Percentiles rank a stretch among this genome's conserved stretches.
Evolutionary conservation across 2,888 invertebrate species (phyloP).

Genomic region (Drosophila neotestacea): DNA sequence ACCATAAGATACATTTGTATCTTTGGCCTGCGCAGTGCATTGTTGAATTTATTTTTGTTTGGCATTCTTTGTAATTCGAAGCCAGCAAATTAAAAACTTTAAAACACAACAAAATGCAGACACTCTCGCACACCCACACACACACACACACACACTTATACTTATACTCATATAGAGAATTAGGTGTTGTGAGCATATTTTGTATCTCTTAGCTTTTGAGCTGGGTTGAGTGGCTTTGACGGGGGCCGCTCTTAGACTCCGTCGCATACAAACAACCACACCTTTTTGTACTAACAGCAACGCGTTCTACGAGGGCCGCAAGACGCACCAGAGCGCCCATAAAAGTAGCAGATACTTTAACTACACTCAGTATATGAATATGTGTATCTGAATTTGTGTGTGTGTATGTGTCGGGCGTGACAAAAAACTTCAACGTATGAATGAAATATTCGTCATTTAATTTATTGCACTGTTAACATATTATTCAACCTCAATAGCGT

Average conservation of each 20-base stretch:
- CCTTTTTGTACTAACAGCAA: conserved; percentile 59
- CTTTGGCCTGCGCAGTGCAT: conserved; percentile 17
- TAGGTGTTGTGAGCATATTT: conserved; percentile 10
- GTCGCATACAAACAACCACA: conserved; percentile 75
- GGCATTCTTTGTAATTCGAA: conserved; percentile 2
- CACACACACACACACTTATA: conserved; percentile 26
- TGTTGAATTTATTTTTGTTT: conserved; percentile 21
- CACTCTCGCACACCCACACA: conserved; percentile 24
- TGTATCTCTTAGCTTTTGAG: conserved; percentile 62
- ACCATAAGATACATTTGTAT: conserved; percentile 48
- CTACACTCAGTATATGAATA: not conserved
- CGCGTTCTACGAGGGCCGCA: conserved; percentile 27
- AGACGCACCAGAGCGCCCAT: conserved; percentile 14
- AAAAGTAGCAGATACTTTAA: conserved; percentile 24
- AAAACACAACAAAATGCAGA: conserved; percentile 41
- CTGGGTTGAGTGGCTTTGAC: conserved; percentile 22
- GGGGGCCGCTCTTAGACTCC: conserved; percentile 63
- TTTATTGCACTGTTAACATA: conserved; percentile 21
- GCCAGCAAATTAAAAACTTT: conserved; percentile 2
- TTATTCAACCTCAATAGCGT: not conserved
- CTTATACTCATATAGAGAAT: conserved; percentile 4
- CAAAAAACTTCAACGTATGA: conserved; percentile 27
- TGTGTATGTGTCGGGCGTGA: conserved; percentile 58
- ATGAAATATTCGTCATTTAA: conserved; percentile 10
- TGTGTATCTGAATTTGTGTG: conserved; percentile 14